Evolutionary conservation across 1,140 invertebrate species (phyloP), one percentile per base, ranked within the genome.

Genomic region (Hypothenemus hampei): DNA sequence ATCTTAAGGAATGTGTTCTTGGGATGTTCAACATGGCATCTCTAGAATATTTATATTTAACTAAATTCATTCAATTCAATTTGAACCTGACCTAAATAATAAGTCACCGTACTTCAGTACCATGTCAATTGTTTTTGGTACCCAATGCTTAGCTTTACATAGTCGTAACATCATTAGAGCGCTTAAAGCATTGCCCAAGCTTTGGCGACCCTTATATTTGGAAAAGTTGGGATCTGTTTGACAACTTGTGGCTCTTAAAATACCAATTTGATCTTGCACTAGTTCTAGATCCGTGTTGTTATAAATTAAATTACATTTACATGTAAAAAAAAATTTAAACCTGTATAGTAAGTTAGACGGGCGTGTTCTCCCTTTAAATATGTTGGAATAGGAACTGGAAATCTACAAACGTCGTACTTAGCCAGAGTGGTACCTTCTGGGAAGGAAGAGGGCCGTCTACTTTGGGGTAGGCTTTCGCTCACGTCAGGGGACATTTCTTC

Each of bases 221-320:
- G 62, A 60, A 41, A 69, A 69, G 19, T 57, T 63, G 1, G 59
- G 59, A 41, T 67, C 62, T 5, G 58, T 50, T 48, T 71, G 68
- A 36, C 60, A 61, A 1, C 61, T 66, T 1, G 55, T 57, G 3
- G 56, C 69, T 13, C 63, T 31, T 16, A 71, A 29, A 21, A 71
- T 69, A 1, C 64, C 65, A 13, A 60, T 58, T 31, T 43, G 54
- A n/a, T 49, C n/a, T 2, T 53, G 53, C n/a, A 55, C 21, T 1
- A 64, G 16, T 40, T 66, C 62, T 65, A 47, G 3, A 59, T 47
- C 43, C 45, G 43, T 22, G n/a, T n/a, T n/a, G n/a, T n/a, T n/a
- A n/a, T n/a, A n/a, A n/a, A n/a, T n/a, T n/a, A n/a, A n/a, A n/a
- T n/a, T n/a, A n/a, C n/a, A n/a, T n/a, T n/a, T n/a, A 57, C 48